Percentiles rank a stretch among this genome's conserved stretches.
These are phyloP conservation scores for Nyctalus aviator DNA, from an alignment of 2,797 vertebrate genomes.

Conservation along the genomic window DNA sequence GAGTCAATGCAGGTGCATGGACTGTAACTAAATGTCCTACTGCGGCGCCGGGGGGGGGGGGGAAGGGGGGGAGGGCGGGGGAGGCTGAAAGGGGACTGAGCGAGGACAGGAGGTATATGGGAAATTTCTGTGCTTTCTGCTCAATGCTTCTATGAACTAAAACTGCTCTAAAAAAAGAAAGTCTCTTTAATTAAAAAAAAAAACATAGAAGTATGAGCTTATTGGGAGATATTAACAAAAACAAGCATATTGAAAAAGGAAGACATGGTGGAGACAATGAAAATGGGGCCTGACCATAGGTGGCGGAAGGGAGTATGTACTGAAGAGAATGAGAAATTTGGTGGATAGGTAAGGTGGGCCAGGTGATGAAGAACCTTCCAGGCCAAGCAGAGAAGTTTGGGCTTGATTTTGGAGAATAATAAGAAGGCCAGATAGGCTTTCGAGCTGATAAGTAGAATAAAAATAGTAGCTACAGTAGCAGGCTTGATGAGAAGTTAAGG, in stretches of 20 bases:
- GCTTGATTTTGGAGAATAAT: neutral
- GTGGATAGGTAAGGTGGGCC: neutral
- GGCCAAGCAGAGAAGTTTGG: neutral
- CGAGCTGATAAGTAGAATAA: neutral
- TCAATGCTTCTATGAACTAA: constrained; percentile 31
- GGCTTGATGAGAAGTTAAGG: neutral
- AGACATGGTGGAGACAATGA: neutral
- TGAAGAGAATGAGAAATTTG: neutral
- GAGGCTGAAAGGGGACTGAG: neutral
- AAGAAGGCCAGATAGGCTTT: neutral
- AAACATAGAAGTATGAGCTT: neutral
- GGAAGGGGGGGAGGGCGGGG: no score
- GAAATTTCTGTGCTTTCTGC: constrained; percentile 6
- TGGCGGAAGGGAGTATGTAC: neutral
- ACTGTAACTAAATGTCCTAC: neutral
- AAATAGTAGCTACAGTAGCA: neutral
- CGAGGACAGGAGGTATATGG: neutral
- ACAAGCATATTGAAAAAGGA: neutral
- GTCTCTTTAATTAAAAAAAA: neutral
- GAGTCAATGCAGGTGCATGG: neutral
- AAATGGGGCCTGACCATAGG: neutral
- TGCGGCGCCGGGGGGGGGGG: neutral
- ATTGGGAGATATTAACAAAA: constrained; percentile 6
- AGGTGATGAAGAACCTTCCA: neutral
- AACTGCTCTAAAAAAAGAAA: constrained; percentile 15